Conservation (phyloP, 2,113 vertebrate genomes). For the Lamprologus callipterus region DNA sequence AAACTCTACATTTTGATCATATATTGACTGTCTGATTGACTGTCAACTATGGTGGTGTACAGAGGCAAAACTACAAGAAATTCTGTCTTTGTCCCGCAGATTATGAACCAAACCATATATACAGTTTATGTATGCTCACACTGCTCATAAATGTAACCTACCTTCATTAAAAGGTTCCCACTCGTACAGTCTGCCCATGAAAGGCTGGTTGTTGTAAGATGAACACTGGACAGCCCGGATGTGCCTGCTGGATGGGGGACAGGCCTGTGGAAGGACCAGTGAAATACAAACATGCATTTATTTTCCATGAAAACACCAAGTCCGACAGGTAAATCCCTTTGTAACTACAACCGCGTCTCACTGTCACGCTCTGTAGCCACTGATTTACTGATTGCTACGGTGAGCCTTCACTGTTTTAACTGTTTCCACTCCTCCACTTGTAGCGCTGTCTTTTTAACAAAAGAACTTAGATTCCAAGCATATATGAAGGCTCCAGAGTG, state of each 20-base stretch:
- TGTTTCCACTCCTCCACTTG: not conserved
- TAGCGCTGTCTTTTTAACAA: not conserved
- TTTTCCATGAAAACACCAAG: not conserved
- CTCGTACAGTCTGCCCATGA: slow-evolving; percentile 93
- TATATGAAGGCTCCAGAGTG: not conserved
- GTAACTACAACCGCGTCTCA: not conserved
- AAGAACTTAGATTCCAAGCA: not conserved
- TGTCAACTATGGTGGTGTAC: not conserved
- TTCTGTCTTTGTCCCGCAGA: fast-evolving
- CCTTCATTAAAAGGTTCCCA: slow-evolving; percentile 97
- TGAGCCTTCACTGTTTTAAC: not conserved
- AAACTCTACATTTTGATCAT: not conserved
- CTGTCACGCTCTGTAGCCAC: not conserved
- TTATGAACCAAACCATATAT: not conserved
- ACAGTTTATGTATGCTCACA: not conserved
- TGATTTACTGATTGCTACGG: not conserved
- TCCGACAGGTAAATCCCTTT: not conserved
- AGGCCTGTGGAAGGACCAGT: slow-evolving; percentile 69
- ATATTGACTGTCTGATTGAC: not conserved
- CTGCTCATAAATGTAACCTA: slow-evolving; percentile 46
- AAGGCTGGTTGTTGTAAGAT: slow-evolving; percentile 89
- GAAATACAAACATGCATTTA: slow-evolving; percentile 14
- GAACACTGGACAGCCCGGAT: slow-evolving; percentile 88
- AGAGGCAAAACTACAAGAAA: not conserved
- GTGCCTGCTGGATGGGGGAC: slow-evolving; percentile 80